A percentile compares a stretch with the other conserved stretches of the same genome.
Conservation (phyloP, 30 jellyfish, hydroid and myxozoan species). For the Hydractinia symbiolongicarpus region DNA sequence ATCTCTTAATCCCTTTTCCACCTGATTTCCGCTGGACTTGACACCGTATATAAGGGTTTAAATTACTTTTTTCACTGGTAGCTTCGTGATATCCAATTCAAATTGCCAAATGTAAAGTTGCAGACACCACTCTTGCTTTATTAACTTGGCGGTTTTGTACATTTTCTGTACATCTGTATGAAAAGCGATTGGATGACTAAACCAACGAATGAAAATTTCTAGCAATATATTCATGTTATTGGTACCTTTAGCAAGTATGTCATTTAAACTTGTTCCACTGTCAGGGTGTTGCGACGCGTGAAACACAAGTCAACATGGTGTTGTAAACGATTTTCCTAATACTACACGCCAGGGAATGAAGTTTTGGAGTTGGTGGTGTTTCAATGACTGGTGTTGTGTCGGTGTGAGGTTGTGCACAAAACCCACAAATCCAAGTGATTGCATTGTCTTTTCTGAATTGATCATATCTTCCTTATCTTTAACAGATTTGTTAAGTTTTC, state of each 20-base stretch:
- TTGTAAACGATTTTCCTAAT: not conserved
- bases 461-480: not conserved
- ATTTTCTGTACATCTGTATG: too few species aligned
- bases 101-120: conserved; percentile 25
- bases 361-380: not conserved
- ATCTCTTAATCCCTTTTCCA: not conserved
- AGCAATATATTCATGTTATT: conserved; percentile 15
- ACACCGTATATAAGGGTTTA: conserved; percentile 20
- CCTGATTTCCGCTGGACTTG: conserved; percentile 33
- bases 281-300: conserved; percentile 24
- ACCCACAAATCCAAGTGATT: not conserved
- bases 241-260: conserved; percentile 12
- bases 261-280: not conserved
- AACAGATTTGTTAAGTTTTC: not conserved
- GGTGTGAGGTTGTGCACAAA: conserved; percentile 3
- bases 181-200: too few species aligned
- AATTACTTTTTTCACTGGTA: conserved; percentile 21
- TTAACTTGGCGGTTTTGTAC: conserved; percentile 27
- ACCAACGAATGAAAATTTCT: conserved; percentile 35
- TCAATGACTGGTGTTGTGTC: not conserved
- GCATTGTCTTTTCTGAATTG: not conserved
- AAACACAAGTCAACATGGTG: conserved; percentile 17
- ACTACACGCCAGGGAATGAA: not conserved
- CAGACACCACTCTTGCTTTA: conserved; percentile 20
- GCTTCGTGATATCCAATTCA: conserved; percentile 4